Evolutionary conservation across 2,888 invertebrate species (phyloP), one percentile per base, ranked within the genome.

Genomic region (Cancer borealis): DNA sequence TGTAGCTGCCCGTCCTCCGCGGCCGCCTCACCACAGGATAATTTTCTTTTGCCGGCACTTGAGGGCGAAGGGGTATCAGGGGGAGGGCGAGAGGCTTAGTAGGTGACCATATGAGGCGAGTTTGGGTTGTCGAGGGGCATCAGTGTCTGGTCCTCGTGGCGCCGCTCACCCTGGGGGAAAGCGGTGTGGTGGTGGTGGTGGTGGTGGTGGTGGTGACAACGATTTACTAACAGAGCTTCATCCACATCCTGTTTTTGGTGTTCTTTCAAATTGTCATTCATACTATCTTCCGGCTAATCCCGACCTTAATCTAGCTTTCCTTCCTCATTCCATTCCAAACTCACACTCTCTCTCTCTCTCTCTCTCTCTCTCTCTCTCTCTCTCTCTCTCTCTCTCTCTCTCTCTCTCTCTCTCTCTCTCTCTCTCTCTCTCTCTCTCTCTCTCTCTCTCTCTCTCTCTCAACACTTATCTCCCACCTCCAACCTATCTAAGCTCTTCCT

Each of bases 71-170:
- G 6, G 30, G 79, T 79, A 12, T 30, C 26, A 8, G 79, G 30
- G 30, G 79, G 79, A 79, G 79, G 79, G 79, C 66, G 66, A 66
- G 66, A 79, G 79, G 30, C 79, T 79, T 79, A 79, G 30, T 26
- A 79, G 66, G 79, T 79, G 79, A 79, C 79, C 79, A 79, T 79
- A 79, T 79, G 30, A 79, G 79, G 79, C 30, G 30, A 14, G 8
- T 26, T 79, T 26, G 79, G 79, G 79, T 26, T 30, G 79, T 30
- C 30, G 79, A 8, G 79, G 26, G 30, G 12, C 79, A 73, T 73
- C 73, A 73, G 30, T 79, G 79, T 79, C 79, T 79, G 79, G 79
- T 79, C 26, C 79, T 30, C 30, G 12, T 30, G 79, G 79, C 79
- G 79, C 79, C 79, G 79, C 79, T 79, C 66, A 66, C 21, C 66